Evolutionary conservation across 2,797 vertebrate genomes (phyloP).

Genomic region (Coluber constrictor): DNA sequence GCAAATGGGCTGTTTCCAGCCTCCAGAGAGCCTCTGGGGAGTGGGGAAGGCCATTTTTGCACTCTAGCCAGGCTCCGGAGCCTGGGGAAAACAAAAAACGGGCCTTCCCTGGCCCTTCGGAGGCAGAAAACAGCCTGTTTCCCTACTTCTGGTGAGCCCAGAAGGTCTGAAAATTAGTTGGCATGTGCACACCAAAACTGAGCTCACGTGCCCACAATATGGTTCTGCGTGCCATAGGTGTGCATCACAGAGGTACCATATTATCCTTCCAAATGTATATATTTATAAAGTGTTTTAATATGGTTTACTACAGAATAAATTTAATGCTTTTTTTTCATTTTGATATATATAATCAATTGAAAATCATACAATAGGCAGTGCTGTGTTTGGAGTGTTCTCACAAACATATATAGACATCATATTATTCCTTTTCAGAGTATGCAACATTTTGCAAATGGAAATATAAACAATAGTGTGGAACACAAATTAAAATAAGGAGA

Average conservation of each 20-base stretch:
- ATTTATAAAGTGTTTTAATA: neutral
- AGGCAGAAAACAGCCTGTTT: too few relatives aligned
- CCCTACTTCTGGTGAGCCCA: too few relatives aligned
- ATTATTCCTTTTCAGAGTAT: neutral
- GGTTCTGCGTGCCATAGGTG: too few relatives aligned
- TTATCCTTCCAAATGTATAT: neutral
- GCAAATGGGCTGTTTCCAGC: too few relatives aligned
- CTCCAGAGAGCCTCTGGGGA: too few relatives aligned
- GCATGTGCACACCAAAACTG: too few relatives aligned
- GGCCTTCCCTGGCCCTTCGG: too few relatives aligned
- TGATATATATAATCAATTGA: neutral
- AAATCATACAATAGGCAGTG: neutral
- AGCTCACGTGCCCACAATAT: too few relatives aligned
- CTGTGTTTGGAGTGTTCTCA: neutral
- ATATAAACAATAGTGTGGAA: neutral
- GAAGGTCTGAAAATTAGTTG: too few relatives aligned
- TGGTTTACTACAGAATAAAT: neutral
- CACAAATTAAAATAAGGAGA: neutral
- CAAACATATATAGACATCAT: neutral
- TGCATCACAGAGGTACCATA: neutral
- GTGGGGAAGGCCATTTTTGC: too few relatives aligned
- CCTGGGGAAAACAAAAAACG: too few relatives aligned
- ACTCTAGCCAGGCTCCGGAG: too few relatives aligned
- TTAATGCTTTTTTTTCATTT: neutral
- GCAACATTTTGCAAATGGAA: neutral